These are phyloP conservation scores for Mactromeris polynyma DNA, from an alignment of 2,888 invertebrate species.

Conservation along the genomic window DNA sequence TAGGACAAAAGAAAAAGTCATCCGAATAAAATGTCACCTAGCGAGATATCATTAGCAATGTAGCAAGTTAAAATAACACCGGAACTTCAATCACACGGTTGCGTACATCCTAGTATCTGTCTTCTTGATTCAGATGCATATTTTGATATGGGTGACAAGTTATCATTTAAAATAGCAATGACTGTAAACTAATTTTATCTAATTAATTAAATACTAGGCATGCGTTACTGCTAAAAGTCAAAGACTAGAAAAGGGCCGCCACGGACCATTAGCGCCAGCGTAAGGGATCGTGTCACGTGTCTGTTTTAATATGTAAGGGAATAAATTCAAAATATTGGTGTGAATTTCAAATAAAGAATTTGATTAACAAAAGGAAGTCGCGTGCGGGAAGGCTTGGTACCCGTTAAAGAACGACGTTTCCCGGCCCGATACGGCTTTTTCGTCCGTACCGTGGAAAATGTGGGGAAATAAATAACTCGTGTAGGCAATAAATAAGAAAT, in stretches of 20 bases:
- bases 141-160: conserved; percentile 16
- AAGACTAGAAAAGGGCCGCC: conserved; percentile 24
- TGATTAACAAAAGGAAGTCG: conserved; percentile 40
- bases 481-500: conserved; percentile 53
- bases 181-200: conserved; percentile 44
- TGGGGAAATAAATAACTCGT: conserved; percentile 34
- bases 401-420: conserved; percentile 24
- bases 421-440: conserved; percentile 33
- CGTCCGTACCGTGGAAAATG: conserved; percentile 19
- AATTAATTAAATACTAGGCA: conserved; percentile 49
- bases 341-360: conserved; percentile 49
- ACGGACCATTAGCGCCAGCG: conserved; percentile 45
- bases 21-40: neutral
- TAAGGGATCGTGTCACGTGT: conserved; percentile 49
- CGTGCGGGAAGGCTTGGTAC: conserved; percentile 32
- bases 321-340: conserved; percentile 52
- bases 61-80: neutral
- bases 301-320: conserved; percentile 59
- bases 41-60: neutral
- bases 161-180: conserved; percentile 33
- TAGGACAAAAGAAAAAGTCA: neutral
- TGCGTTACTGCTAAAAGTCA: conserved; percentile 20
- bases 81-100: conserved; percentile 49
- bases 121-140: neutral
- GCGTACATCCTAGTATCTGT: conserved; percentile 16